Evolutionary conservation across 2,113 vertebrate species (phyloP), one percentile per base, ranked within the genome.

Genomic region (Hepsetus odoe): DNA sequence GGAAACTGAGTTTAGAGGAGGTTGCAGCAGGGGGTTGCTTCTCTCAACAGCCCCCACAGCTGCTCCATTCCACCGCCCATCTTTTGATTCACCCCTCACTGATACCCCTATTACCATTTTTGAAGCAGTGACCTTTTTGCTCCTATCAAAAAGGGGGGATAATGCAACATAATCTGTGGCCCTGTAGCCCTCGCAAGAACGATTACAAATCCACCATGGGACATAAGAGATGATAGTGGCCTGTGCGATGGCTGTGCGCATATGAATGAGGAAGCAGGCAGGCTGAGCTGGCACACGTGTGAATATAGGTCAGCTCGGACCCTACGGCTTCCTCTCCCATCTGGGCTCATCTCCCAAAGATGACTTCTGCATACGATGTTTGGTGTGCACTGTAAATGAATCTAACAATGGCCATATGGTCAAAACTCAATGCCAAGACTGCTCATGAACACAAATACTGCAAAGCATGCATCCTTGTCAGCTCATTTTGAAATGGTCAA

Each of bases 141-240:
- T 87, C 46, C 79, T 79, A 72, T 80, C 65, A 81, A 72, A 85
- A 81, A 73, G 67, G 42, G 44, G 11, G 32, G 46, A 40, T 33
- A 44, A 49, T 28, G 73, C 56, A 51, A 80, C 82, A 83, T 90
- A 87, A 89, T 91, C 79, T 76, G n/a, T 42, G 51, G 77, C 70
- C 86, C 79, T 83, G 80, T 88, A 85, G 79, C 86, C 84, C 87
- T 86, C 78, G 74, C 85, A 88, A 89, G 84, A 82, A 87, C 77
- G 80, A 89, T 90, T 89, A 90, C 83, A 76, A 72, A 67, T 75
- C 24, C 80, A 74, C 56, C 84, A 80, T 87, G 82, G 74, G 80
- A 87, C 85, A 80, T 85, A 84, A 84, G 81, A 85, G 79, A 83
- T 85, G 86, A 88, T 77, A 79, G 78, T 62, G 28, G 77, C 82